Conservation (phyloP, 2,797 vertebrate genomes). For the Synaphobranchus kaupii region DNA sequence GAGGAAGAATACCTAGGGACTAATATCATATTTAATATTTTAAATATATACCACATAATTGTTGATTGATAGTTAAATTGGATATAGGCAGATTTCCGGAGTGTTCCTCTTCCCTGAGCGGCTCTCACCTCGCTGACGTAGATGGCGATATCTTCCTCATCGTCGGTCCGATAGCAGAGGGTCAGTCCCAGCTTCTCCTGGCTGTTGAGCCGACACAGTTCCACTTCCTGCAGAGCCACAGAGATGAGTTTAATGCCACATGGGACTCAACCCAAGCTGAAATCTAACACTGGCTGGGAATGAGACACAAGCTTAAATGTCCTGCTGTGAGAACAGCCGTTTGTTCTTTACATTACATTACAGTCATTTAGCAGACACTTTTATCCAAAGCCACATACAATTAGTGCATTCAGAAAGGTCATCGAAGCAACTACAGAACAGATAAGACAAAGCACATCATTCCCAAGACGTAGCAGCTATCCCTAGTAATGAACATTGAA, state of each 20-base stretch:
- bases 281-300: neutral
- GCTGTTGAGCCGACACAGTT: conserved; percentile 84
- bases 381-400: no score
- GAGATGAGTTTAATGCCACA: neutral
- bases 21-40: no score
- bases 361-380: no score
- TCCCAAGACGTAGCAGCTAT: no score
- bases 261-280: neutral
- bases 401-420: no score
- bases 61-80: neutral
- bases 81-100: neutral
- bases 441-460: no score
- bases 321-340: neutral
- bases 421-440: no score
- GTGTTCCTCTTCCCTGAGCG: neutral
- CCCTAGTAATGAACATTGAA: no score
- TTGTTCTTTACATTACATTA: no score
- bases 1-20: no score
- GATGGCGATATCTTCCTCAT: conserved; percentile 90
- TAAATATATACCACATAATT: no score
- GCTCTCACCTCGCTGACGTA: conserved; percentile 88
- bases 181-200: conserved; percentile 94
- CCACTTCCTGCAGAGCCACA: conserved; percentile 79
- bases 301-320: neutral
- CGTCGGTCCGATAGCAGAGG: conserved; percentile 92